phyloP scores from a whole-genome alignment of 2,888 invertebrate genomes.

The Spisula subtruncata region DNA sequence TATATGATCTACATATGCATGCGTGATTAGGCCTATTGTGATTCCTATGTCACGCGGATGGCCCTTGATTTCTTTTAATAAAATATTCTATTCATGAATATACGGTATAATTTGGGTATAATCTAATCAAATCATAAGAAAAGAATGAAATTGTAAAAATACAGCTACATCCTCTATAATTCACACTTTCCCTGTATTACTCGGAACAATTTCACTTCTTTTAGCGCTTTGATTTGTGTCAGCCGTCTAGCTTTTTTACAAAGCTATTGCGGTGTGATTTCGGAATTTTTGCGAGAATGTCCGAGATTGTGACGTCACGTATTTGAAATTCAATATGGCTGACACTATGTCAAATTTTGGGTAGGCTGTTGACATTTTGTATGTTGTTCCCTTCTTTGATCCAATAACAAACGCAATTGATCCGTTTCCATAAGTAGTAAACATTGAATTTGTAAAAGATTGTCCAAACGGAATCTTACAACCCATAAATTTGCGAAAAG shows the following conservation, averaged over 20 bases:
- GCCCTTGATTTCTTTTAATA: too few relatives aligned
- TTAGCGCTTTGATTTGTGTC: not conserved
- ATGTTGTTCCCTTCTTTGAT: not conserved
- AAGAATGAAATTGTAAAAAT: too few relatives aligned
- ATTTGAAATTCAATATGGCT: conserved; percentile 83
- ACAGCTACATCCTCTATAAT: too few relatives aligned
- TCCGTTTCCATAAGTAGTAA: not conserved
- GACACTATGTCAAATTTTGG: conserved; percentile 68
- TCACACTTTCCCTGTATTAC: too few relatives aligned
- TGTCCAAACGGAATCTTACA: not conserved
- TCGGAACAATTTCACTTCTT: too few relatives aligned
- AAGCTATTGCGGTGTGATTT: not conserved
- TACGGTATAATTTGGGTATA: too few relatives aligned
- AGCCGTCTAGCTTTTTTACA: not conserved
- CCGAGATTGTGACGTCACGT: conserved; percentile 77
- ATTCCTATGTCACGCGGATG: too few relatives aligned
- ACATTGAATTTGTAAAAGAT: not conserved
- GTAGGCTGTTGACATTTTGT: conserved; percentile 51
- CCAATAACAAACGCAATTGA: not conserved
- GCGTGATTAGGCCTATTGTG: too few relatives aligned
- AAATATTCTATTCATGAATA: too few relatives aligned
- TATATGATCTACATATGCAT: too few relatives aligned
- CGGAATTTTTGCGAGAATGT: not conserved
- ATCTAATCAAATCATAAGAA: too few relatives aligned
- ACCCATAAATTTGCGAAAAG: not conserved